Percentiles rank a stretch among this genome's conserved stretches.
Conservation (phyloP, 2,888 invertebrate genomes). For the Disparrhopalites patrizii region DNA sequence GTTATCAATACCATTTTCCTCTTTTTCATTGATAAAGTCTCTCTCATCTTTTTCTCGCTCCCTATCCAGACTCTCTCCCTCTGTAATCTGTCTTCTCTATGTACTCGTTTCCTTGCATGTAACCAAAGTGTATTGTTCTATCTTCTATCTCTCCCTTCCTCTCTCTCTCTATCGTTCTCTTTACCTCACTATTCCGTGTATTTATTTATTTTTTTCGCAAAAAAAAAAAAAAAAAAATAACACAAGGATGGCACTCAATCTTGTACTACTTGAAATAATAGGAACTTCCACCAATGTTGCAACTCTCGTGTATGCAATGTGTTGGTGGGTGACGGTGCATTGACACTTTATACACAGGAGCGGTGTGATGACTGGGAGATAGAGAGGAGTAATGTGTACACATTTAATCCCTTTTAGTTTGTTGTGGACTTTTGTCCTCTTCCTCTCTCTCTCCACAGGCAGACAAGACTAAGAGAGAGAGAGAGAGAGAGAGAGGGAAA, state of each 20-base stretch:
- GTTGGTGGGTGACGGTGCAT: slow-evolving; percentile 11
- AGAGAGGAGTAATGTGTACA: too few species aligned
- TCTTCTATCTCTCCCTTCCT: background rate
- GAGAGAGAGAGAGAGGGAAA: too few species aligned
- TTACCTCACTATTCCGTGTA: background rate
- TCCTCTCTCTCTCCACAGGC: too few species aligned
- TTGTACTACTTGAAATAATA: too few species aligned
- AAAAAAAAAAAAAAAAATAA: background rate
- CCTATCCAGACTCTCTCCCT: background rate
- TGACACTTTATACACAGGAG: background rate
- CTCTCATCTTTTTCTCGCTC: background rate
- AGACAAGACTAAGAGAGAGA: background rate
- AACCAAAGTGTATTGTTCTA: background rate
- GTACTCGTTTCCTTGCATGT: background rate
- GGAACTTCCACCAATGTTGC: background rate
- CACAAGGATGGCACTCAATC: background rate
- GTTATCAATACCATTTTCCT: slow-evolving; percentile 28
- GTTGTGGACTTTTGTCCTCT: too few species aligned
- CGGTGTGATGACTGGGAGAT: background rate
- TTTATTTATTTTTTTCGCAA: background rate
- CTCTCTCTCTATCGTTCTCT: background rate
- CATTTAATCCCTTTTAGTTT: too few species aligned
- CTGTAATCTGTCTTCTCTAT: background rate
- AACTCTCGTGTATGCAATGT: too few species aligned
- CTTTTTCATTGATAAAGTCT: slow-evolving; percentile 28